phyloP scores from a whole-genome alignment of 2,888 invertebrate species.

The Heliconius charithonia region DNA sequence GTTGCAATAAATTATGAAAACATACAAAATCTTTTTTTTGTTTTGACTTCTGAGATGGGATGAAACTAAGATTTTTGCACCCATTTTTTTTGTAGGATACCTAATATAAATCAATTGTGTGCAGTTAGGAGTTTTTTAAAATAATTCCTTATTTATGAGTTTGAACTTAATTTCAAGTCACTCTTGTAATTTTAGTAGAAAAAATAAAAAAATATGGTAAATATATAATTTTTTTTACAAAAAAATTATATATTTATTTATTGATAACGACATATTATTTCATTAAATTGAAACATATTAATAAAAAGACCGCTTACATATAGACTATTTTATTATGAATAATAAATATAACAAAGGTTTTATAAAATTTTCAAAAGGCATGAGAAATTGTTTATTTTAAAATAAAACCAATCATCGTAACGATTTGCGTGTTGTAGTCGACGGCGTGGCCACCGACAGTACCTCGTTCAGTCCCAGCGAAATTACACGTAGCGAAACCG shows the following conservation, averaged over 20 bases:
- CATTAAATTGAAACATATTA: neutral
- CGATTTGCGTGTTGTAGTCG: constrained; percentile 51
- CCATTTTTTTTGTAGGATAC: neutral
- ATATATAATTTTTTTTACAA: too few relatives aligned
- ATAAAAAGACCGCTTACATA: neutral
- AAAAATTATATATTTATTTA: too few relatives aligned
- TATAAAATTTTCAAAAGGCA: neutral
- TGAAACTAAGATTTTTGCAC: neutral
- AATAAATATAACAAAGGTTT: constrained; percentile 2
- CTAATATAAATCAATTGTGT: neutral
- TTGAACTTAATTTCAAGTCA: neutral
- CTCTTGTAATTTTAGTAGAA: neutral
- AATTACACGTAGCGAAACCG: constrained; percentile 73
- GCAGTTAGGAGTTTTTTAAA: neutral
- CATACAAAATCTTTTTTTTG: constrained; percentile 31
- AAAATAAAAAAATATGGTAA: too few relatives aligned
- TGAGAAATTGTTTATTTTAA: neutral
- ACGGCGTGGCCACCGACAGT: constrained; percentile 36
- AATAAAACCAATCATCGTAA: constrained; percentile 46
- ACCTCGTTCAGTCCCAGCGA: constrained; percentile 66
- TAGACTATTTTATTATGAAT: constrained; percentile 11
- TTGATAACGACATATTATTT: too few relatives aligned
- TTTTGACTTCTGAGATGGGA: neutral
- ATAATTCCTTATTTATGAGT: neutral
- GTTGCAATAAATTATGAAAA: constrained; percentile 61